Evolutionary conservation across 2,888 invertebrate species (phyloP).

Genomic region (Oscheius onirici): DNA sequence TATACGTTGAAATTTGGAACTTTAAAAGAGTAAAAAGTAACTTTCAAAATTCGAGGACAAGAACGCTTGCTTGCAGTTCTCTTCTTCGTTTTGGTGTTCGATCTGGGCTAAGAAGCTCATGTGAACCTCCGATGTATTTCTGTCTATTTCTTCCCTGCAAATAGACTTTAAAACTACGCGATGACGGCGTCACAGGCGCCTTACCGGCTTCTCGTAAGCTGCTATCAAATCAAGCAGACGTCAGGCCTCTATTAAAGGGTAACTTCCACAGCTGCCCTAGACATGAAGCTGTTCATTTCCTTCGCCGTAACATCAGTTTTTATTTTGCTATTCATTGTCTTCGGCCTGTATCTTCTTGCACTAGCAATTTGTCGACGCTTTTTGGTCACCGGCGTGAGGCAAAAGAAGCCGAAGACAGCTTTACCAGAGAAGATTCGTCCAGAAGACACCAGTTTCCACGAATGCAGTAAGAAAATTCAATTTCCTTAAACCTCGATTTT

Average conservation of each 20-base stretch:
- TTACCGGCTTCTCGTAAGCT: not conserved
- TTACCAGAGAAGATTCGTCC: not conserved
- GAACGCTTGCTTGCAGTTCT: not conserved
- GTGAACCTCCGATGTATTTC: not conserved
- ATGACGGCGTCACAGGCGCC: not conserved
- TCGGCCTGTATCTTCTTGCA: not conserved
- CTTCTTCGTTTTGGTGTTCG: not conserved
- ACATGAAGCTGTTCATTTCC: slow-evolving; percentile 20
- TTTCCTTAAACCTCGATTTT: not conserved
- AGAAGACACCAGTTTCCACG: not conserved
- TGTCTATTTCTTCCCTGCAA: not conserved
- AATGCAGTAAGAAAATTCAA: not conserved
- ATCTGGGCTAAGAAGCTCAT: no score
- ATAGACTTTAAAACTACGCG: not conserved
- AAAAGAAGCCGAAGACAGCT: not conserved
- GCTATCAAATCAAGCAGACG: no score
- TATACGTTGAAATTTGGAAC: no score
- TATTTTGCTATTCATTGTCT: not conserved
- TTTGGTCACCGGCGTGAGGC: not conserved
- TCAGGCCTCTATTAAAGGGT: no score
- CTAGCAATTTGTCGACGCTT: no score
- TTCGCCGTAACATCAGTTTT: not conserved
- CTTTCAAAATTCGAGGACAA: no score
- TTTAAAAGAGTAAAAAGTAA: no score
- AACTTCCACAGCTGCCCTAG: not conserved